Percentiles rank a stretch among this genome's conserved stretches.
Evolutionary conservation across 92 coral and sea anemone species (phyloP).

Genomic region (Palythoa caribaeorum): DNA sequence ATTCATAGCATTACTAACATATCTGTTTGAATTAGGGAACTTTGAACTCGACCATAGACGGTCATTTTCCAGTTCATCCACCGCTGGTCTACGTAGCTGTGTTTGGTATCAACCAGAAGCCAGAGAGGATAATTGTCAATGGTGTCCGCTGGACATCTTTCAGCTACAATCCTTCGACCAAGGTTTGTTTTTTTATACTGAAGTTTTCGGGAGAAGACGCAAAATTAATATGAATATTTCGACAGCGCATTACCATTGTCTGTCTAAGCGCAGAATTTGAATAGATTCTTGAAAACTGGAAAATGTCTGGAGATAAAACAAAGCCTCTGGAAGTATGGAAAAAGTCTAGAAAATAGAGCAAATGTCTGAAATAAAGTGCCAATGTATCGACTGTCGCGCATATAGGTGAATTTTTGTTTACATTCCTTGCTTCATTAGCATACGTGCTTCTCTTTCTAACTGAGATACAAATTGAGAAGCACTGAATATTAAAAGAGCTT

Average conservation of each 20-base stretch:
- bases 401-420: too few species aligned
- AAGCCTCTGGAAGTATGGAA: too few species aligned
- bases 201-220: background rate
- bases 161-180: slow-evolving; percentile 35
- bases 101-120: slow-evolving; percentile 29
- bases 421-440: too few species aligned
- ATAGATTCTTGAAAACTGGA: too few species aligned
- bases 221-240: background rate
- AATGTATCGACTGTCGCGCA: too few species aligned
- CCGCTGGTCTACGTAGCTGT: slow-evolving; percentile 44
- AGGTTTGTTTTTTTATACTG: background rate
- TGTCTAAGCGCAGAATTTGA: background rate
- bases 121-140: slow-evolving; percentile 9
- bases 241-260: background rate
- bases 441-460: too few species aligned
- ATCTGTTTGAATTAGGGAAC: slow-evolving; percentile 14
- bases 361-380: too few species aligned
- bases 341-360: too few species aligned
- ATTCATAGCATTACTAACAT: too few species aligned
- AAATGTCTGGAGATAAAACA: too few species aligned
- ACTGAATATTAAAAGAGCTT: too few species aligned
- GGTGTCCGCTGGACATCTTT: slow-evolving; percentile 33
- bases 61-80: slow-evolving; percentile 3
- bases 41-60: background rate
- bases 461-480: too few species aligned